Evolutionary conservation across 2,797 vertebrate species (phyloP).

Genomic region (Gambelia wislizenii): DNA sequence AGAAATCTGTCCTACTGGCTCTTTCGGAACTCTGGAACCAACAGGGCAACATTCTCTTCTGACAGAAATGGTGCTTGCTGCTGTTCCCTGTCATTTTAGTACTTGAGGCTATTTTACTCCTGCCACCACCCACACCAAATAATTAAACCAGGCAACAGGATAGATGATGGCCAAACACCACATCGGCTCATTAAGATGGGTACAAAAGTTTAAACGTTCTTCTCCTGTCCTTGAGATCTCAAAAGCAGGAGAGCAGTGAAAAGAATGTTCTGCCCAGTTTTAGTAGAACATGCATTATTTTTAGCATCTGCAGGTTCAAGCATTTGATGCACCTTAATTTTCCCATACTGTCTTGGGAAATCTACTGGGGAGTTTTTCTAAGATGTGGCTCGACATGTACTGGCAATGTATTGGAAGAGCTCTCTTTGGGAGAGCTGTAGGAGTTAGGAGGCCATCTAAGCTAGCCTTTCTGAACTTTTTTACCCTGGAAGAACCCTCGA

Average conservation of each 20-base stretch:
- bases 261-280: fast-evolving
- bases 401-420: background rate
- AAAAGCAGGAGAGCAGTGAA: background rate
- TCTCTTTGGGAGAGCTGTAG: background rate
- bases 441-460: background rate
- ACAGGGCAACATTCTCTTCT: no score
- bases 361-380: background rate
- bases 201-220: background rate
- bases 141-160: no score
- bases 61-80: no score
- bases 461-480: background rate
- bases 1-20: no score
- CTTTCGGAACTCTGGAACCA: no score
- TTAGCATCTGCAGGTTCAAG: background rate
- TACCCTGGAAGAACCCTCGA: background rate
- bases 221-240: background rate
- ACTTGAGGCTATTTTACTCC: no score
- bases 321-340: background rate
- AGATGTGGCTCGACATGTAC: background rate
- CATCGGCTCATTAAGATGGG: fast-evolving
- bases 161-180: background rate
- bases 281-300: background rate
- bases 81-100: no score
- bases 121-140: no score
- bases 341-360: background rate